phyloP scores from a whole-genome alignment of 2,113 vertebrate genomes.

The Archilochus colubris region DNA sequence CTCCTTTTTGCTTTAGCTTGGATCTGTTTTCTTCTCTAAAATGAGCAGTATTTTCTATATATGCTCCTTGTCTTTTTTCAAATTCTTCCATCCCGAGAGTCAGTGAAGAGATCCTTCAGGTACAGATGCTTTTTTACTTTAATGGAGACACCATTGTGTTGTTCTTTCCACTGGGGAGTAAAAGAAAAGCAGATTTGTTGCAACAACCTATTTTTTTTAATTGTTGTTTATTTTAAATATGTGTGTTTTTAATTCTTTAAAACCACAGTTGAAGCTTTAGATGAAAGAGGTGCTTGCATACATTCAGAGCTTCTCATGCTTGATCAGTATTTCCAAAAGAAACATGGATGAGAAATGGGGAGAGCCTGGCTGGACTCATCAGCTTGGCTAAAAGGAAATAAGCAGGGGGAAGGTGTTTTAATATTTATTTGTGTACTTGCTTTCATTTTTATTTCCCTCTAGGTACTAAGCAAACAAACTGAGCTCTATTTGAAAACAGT shows the following conservation, averaged over 20 bases:
- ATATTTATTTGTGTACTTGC: constrained; percentile 27
- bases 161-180: not conserved
- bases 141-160: not conserved
- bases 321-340: constrained; percentile 47
- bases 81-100: not conserved
- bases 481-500: not conserved
- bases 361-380: not conserved
- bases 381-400: not conserved
- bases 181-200: not conserved
- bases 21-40: not conserved
- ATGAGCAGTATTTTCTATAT: not conserved
- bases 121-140: not conserved
- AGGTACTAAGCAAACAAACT: constrained; percentile 14
- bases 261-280: constrained; percentile 14
- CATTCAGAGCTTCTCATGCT: constrained; percentile 53
- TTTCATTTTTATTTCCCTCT: constrained; percentile 31
- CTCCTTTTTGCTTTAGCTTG: not conserved
- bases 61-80: not conserved
- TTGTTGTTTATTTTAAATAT: not conserved
- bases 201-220: not conserved
- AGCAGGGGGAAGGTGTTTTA: not conserved
- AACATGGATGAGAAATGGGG: not conserved
- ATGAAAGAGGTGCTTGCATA: constrained; percentile 32
- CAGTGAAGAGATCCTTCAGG: not conserved
- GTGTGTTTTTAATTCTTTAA: constrained; percentile 15